A percentile compares a stretch with the other conserved stretches of the same genome.
Conservation (phyloP, 92 coral and sea anemone species). For the Siderastrea radians region DNA sequence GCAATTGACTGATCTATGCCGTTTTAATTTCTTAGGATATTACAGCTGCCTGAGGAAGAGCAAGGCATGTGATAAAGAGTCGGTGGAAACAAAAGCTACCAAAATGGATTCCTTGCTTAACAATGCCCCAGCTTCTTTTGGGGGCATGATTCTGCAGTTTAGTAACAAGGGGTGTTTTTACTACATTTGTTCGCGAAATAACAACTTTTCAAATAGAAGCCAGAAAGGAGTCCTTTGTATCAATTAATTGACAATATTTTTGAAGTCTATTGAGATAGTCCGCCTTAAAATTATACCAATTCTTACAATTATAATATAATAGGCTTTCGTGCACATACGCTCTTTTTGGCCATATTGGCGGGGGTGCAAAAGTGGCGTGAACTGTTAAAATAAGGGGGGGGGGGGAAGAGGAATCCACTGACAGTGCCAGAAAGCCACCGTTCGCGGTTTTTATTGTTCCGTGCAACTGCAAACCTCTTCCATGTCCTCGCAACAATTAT, state of each 20-base stretch:
- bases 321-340: no score
- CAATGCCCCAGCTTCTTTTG: constrained; percentile 95
- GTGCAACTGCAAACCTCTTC: no score
- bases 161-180: constrained; percentile 76
- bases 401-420: no score
- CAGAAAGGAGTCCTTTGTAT: constrained; percentile 92
- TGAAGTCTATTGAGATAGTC: background rate
- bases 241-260: constrained; percentile 10
- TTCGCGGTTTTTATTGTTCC: no score
- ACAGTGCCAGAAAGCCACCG: no score
- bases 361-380: no score
- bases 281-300: no score
- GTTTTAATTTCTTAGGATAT: background rate
- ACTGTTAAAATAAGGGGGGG: no score
- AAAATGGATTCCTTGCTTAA: constrained; percentile 82
- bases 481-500: no score
- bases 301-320: no score
- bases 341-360: no score
- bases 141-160: constrained; percentile 85
- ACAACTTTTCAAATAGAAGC: constrained; percentile 98
- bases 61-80: constrained; percentile 16
- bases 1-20: no score
- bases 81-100: constrained; percentile 31
- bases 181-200: constrained; percentile 92
- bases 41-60: constrained; percentile 31